Evolutionary conservation across 2,888 invertebrate species (phyloP), one percentile per base, ranked within the genome.

Genomic region (Tethea ocularis): DNA sequence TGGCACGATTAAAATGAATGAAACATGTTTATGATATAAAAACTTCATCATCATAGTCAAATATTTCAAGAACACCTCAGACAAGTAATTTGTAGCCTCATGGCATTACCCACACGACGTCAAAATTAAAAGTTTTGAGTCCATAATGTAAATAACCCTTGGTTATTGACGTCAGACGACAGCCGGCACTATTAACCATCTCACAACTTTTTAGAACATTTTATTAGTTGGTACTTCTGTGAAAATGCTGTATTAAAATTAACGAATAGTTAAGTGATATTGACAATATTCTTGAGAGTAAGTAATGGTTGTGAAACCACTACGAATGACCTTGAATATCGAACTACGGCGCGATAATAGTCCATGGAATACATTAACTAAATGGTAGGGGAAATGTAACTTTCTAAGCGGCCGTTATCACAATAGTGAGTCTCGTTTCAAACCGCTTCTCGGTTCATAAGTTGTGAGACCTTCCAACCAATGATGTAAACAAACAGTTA

Each of bases 401-500:
- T 89, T 89, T 89, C 89, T 87, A 87, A 80, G 76, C 69, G 65
- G 63, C 65, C 62, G 71, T 76, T 78, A 82, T 77, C 77, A 79
- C 57, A 59, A 61, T 61, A 60, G 22, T 20, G 52, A 29, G 59
- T 58, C 65, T 67, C 67, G 67, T 71, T 71, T 65, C 65, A 67
- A 74, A 78, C 72, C 71, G 74, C 74, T 77, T 77, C 76, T 76
- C 77, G 72, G 75, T 75, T 72, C 70, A 74, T 66, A 71, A 66
- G 62, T 56, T 61, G 59, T 58, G 57, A 64, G 54, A 54, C 36
- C 52, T 54, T 59, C 54, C 61, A 60, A 61, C 58, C 61, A 38
- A 23, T 58, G 60, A 60, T 58, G 56, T 61, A 60, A 51, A 56
- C 52, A 46, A 56, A 56, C 55, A 36, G 20, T 24, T 26, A 57